These are phyloP conservation scores for Operophtera brumata DNA, from an alignment of 2,888 invertebrate species.

Conservation along the genomic window DNA sequence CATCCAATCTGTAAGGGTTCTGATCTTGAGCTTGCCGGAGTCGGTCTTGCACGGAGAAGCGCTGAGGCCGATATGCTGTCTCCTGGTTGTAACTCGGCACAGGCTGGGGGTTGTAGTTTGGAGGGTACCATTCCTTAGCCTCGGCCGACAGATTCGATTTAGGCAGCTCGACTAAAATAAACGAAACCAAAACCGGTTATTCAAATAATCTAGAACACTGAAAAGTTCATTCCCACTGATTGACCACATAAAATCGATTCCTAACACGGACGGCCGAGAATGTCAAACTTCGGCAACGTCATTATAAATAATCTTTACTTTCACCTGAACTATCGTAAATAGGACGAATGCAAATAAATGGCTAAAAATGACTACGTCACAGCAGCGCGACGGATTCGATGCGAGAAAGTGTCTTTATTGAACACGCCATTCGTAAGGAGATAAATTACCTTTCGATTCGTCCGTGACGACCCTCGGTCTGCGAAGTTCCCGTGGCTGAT, in stretches of 20 bases:
- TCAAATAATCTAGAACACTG: constrained; percentile 7
- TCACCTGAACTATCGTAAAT: constrained; percentile 66
- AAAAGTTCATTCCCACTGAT: constrained; percentile 11
- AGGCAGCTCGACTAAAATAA: constrained; percentile 54
- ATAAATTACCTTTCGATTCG: constrained; percentile 60
- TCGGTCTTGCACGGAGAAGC: constrained; percentile 72
- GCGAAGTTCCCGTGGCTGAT: constrained; percentile 72
- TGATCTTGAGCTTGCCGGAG: constrained; percentile 73
- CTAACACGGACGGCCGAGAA: constrained; percentile 46
- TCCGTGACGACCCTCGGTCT: constrained; percentile 63
- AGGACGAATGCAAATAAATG: constrained; percentile 55
- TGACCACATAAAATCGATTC: constrained; percentile 46
- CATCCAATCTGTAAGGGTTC: constrained; percentile 65
- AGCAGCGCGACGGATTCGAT: constrained; percentile 39
- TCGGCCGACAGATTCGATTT: constrained; percentile 78
- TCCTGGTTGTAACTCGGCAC: constrained; percentile 55
- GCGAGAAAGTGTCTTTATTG: constrained; percentile 43
- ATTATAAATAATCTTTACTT: constrained; percentile 74
- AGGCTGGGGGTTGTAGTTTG: constrained; percentile 69
- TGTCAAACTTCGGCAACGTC: constrained; percentile 68
- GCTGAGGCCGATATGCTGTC: constrained; percentile 58
- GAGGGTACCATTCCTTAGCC: constrained; percentile 82
- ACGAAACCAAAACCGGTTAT: constrained; percentile 19
- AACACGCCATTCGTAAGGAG: not conserved
- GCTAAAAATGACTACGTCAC: constrained; percentile 59